Evolutionary conservation across 2,113 vertebrate species (phyloP).

Genomic region (Ophthalmolycus amberensis): DNA sequence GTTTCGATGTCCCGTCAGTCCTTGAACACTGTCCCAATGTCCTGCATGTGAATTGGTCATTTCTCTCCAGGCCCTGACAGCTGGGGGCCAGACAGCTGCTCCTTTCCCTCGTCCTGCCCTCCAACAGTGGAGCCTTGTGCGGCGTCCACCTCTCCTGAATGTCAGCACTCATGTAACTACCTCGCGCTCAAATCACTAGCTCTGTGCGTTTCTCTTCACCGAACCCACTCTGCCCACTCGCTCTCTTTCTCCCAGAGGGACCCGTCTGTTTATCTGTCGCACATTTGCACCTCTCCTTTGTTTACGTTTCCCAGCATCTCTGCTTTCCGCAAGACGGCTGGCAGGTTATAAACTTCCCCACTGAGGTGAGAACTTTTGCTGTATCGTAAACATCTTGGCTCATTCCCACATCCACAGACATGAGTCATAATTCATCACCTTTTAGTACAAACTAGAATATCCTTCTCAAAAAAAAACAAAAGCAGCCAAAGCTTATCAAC

Average conservation of each 20-base stretch:
- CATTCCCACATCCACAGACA: slow-evolving; percentile 11
- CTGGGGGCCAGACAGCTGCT: slow-evolving; percentile 75
- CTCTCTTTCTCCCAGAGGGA: slow-evolving; percentile 26
- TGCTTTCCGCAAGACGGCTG: slow-evolving; percentile 38
- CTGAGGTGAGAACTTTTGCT: slow-evolving; percentile 33
- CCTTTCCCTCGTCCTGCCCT: slow-evolving; percentile 49
- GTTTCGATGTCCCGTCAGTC: slow-evolving; percentile 49
- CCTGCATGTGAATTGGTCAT: slow-evolving; percentile 72
- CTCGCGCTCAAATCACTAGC: slow-evolving; percentile 34
- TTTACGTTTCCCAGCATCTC: slow-evolving; percentile 62
- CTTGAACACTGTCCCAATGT: slow-evolving; percentile 78
- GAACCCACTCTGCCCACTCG: neutral
- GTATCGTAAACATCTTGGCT: slow-evolving; percentile 34
- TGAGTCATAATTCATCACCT: slow-evolving; percentile 25
- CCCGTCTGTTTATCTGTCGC: slow-evolving; percentile 56
- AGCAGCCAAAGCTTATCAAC: neutral
- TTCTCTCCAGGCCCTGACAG: slow-evolving; percentile 73
- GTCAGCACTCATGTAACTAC: slow-evolving; percentile 57
- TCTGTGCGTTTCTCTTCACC: slow-evolving; percentile 5
- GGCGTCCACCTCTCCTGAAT: slow-evolving; percentile 53
- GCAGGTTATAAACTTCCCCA: slow-evolving; percentile 35
- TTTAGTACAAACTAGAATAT: neutral
- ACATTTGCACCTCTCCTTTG: slow-evolving; percentile 66
- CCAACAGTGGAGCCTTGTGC: slow-evolving; percentile 74
- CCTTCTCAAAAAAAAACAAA: neutral